Base-by-base conservation (phyloP, 2,113 vertebrate genomes). In the Pholis gunnellus region DNA sequence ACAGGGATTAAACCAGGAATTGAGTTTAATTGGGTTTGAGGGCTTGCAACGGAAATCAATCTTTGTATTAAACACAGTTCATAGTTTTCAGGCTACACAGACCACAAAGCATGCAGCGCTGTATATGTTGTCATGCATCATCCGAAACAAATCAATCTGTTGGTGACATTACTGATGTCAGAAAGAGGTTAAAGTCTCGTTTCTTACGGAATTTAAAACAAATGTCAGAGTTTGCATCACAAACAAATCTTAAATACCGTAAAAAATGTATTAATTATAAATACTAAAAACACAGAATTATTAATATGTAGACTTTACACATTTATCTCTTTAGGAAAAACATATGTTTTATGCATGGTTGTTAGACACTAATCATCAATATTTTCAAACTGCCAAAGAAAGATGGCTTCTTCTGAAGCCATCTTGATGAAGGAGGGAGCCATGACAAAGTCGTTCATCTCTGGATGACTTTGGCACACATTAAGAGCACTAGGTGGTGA, bases 321-420 rank as follows among this genome's bases (percentile, higher is more conserved):
- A 76, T 73, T 25, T 36, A 72, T 71, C 57, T 44, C 50, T 31
- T 15, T 63, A 79, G 56, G 59, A 79, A 75, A 83, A 75, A 31
- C 10, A 69, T 14, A 79, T 82, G 61, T 79, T 89, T 85, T 74
- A 87, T 82, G 77, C 77, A 89, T 78, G 75, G 44, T 38, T 72
- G 50, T 72, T 59, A 22, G 60, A 75, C 54, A 83, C 67, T 29
- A 13, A 59, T 71, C 13, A 61, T 65, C 31, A 31, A 46, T 18
- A 25, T 72, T 18, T 67, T 2, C 15, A 69, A 71, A 75, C 44
- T 40, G 40, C 60, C 71, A 34, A 56, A 31, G 57, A 25, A 15
- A 25, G 40, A 73, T 57, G 46, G 34, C 64, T 75, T 75, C 64
- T 54, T 34, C 75, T 44, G 54, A 40, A 13, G 25, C 27, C 31